Evolutionary conservation across 2,113 vertebrate species (phyloP).

Genomic region (Fukomys damarensis): DNA sequence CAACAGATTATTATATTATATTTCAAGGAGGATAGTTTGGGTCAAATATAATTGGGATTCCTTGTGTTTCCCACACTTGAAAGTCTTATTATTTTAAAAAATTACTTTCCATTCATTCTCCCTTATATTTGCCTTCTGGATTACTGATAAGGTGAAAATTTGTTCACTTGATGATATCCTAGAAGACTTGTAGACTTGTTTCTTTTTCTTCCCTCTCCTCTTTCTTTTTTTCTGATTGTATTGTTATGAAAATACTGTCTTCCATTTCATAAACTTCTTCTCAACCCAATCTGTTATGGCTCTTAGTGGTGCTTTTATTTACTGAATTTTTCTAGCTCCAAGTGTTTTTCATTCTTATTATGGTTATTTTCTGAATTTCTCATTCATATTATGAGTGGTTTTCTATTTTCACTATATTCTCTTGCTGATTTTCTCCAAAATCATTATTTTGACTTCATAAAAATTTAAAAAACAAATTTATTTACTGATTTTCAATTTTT

Average conservation of each 20-base stretch:
- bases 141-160: neutral
- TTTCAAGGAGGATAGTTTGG: neutral
- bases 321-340: neutral
- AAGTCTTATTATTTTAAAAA: neutral
- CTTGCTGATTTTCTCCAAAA: neutral
- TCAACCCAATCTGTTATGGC: neutral
- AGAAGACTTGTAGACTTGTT: neutral
- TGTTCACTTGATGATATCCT: neutral
- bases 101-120: neutral
- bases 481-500: neutral
- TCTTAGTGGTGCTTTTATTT: neutral
- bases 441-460: neutral
- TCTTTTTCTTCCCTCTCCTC: neutral
- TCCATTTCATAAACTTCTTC: neutral
- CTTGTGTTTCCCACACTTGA: neutral
- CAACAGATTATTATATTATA: neutral
- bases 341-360: neutral
- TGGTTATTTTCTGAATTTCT: neutral
- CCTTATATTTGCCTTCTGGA: neutral
- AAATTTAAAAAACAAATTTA: neutral
- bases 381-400: neutral
- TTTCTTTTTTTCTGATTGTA: neutral
- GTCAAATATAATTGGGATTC: neutral
- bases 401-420: neutral
- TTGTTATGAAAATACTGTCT: neutral